Conservation (phyloP, 2,888 invertebrate genomes). For the Hydrotaea diabolus region DNA sequence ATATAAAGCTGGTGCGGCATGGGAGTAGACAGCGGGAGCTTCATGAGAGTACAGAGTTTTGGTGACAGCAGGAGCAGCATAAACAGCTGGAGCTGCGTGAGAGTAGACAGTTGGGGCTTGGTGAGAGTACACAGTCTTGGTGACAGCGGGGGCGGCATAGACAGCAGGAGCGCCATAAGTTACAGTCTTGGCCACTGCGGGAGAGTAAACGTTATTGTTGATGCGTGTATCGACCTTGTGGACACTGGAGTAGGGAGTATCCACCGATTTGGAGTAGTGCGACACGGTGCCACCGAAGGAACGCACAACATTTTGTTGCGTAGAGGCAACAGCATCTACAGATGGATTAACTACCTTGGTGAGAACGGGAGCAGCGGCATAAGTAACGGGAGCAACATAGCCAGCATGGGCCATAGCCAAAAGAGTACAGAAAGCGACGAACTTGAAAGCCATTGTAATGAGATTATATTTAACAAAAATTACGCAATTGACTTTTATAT, state of each 20-base stretch:
- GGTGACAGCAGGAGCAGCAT: constrained; percentile 70
- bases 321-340: constrained; percentile 78
- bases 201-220: constrained; percentile 81
- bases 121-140: constrained; percentile 70
- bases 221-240: constrained; percentile 83
- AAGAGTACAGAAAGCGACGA: constrained; percentile 82
- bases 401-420: constrained; percentile 83
- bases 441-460: constrained; percentile 79
- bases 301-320: constrained; percentile 83
- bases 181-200: constrained; percentile 70
- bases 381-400: constrained; percentile 77
- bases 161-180: constrained; percentile 68
- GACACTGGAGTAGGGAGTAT: constrained; percentile 84
- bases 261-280: constrained; percentile 83
- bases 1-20: constrained; percentile 70
- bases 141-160: constrained; percentile 69
- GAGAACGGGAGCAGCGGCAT: constrained; percentile 76
- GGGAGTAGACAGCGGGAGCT: constrained; percentile 50
- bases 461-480: background rate
- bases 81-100: constrained; percentile 44
- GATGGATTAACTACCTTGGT: constrained; percentile 77
- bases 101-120: constrained; percentile 69
- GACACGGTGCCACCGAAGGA: constrained; percentile 83
- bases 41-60: constrained; percentile 69
- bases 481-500: background rate